Base-by-base conservation (phyloP, 2,113 vertebrate species). In the Macquaria australasica region DNA sequence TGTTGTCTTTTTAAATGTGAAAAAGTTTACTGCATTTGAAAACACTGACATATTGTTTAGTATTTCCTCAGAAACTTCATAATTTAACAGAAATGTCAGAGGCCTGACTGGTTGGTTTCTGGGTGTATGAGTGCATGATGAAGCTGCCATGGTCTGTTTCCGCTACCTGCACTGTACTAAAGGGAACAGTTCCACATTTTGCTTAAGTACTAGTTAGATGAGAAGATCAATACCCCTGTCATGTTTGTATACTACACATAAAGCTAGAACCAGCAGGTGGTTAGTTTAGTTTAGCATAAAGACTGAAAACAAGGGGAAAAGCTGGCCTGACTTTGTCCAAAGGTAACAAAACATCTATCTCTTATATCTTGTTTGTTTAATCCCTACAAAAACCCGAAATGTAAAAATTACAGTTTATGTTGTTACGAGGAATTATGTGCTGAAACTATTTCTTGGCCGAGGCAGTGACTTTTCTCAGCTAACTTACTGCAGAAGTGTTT, bases 201-300 rank as follows among this genome's bases (percentile, higher is more conserved):
- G n/a, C 8, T 5, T 48, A 48, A 23, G 3, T 69, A 28, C 5
- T 39, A 39, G 7, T 39, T 39, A 39, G 6, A 51, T 72, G 55
- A 41, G 16, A 28, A 45, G 51, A 77, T 74, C 18, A 1, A 31
- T 59, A 39, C 16, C 11, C 60, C 39, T 59, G 25, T 23, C 31
- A 50, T 48, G 18, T 62, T 75, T 75, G 39, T 23, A n/a, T 18
- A 41, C 55, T 60, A 34, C 3, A 78, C 55, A 60, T 70, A 64
- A 63, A 76, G 10, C 28, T 37, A 23, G 6, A 62, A 20, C 21
- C 6, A 20, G 31, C 43, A 51, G 20, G 6, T 11, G 7, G 18
- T 45, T 48, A 48, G 11, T n/a, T 67, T 48, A 37, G 9, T 43
- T 48, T 48, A 45, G 39, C 28, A 58, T 48, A 28, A 28, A 68